phyloP scores from a whole-genome alignment of 2,797 vertebrate species.

The Melanotaenia maccullochi region DNA sequence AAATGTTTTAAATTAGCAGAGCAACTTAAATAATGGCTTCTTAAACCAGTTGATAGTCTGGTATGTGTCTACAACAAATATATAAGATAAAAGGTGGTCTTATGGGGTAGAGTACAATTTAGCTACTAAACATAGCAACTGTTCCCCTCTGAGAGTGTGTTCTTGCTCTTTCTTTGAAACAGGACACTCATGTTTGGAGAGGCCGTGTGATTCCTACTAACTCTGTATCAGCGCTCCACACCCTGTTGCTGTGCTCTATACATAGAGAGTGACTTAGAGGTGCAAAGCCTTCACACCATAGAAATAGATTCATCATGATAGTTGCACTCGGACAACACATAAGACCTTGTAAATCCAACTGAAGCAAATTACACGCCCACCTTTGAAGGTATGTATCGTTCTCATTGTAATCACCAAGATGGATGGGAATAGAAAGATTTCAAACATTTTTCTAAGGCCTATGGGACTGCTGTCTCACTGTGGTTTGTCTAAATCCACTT shows the following conservation, averaged over 20 bases:
- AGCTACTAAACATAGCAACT: not conserved
- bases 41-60: not conserved
- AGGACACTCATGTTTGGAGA: conserved; percentile 42
- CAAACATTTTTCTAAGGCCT: conserved; percentile 6
- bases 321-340: conserved; percentile 27
- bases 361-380: conserved; percentile 18
- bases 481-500: conserved; percentile 13
- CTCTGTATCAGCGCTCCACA: conserved; percentile 39
- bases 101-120: not conserved
- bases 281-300: conserved; percentile 67
- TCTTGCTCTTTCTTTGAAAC: conserved; percentile 28
- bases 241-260: conserved; percentile 59
- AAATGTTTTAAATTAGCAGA: not conserved
- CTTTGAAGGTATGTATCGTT: conserved; percentile 3
- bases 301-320: conserved; percentile 71
- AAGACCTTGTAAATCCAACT: conserved; percentile 48
- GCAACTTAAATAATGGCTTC: not conserved
- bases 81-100: not conserved
- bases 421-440: conserved; percentile 1
- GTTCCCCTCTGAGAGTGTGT: not conserved
- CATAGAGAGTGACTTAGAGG: conserved; percentile 64
- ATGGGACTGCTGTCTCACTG: not conserved
- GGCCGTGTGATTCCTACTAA: conserved; percentile 48
- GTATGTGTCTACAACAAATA: not conserved
- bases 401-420: not conserved